phyloP scores from a whole-genome alignment of 2,888 invertebrate genomes.

The Epinotia ramella region DNA sequence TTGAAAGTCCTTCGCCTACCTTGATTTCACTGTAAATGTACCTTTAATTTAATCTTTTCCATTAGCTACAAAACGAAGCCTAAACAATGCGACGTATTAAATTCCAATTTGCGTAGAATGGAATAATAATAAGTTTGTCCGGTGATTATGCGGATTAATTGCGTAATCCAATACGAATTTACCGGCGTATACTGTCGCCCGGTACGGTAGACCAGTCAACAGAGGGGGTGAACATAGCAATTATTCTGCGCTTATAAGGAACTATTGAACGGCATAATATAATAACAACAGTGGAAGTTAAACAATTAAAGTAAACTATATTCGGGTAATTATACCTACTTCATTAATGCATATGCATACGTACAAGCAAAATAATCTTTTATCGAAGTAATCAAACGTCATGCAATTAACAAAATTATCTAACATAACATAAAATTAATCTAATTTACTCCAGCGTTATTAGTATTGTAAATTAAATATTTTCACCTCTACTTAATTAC shows the following conservation, averaged over 20 bases:
- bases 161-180: conserved; percentile 78
- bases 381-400: too few relatives aligned
- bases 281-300: neutral
- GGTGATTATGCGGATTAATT: conserved; percentile 77
- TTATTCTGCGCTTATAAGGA: neutral
- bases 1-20: neutral
- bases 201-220: conserved; percentile 4
- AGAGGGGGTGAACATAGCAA: neutral
- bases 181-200: conserved; percentile 53
- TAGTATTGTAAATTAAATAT: too few relatives aligned
- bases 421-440: too few relatives aligned
- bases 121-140: conserved; percentile 73
- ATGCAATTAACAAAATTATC: too few relatives aligned
- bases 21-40: neutral
- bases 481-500: too few relatives aligned
- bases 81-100: conserved; percentile 70
- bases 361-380: too few relatives aligned
- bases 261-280: neutral
- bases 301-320: too few relatives aligned
- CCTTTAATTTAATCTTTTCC: neutral
- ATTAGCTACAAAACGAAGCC: conserved; percentile 13
- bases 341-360: too few relatives aligned
- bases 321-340: too few relatives aligned
- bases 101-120: conserved; percentile 71
- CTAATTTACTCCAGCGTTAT: too few relatives aligned